These are phyloP conservation scores for Myotis vivesi DNA, from an alignment of 2,797 vertebrate genomes.

Conservation along the genomic window DNA sequence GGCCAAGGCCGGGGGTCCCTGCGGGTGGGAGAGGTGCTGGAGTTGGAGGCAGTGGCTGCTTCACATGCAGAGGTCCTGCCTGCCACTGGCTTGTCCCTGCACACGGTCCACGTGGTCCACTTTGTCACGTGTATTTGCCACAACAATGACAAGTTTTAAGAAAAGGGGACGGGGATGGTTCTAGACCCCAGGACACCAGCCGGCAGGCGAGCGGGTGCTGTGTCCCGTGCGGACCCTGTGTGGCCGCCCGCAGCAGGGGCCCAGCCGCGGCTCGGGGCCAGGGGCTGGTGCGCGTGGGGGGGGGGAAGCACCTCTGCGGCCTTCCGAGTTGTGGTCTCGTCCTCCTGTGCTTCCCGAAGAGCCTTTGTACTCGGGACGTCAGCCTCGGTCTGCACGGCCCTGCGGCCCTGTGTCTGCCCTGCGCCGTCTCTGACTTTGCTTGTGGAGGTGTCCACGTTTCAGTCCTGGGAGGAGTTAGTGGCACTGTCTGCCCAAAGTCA, in stretches of 20 bases:
- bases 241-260: fast-evolving
- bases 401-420: fast-evolving
- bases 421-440: neutral
- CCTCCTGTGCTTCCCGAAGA: neutral
- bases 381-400: neutral
- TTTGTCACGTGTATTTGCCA: fast-evolving
- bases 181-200: fast-evolving
- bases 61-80: fast-evolving
- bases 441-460: fast-evolving
- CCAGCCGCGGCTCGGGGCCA: neutral
- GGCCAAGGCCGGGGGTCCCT: neutral
- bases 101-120: fast-evolving
- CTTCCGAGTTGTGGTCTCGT: neutral
- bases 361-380: neutral
- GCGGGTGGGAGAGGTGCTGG: neutral
- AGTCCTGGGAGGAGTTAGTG: neutral
- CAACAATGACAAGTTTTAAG: fast-evolving
- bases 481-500: neutral
- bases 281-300: neutral
- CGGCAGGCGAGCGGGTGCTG: neutral
- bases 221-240: neutral
- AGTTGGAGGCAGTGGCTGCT: fast-evolving
- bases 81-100: fast-evolving
- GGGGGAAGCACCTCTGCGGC: neutral
- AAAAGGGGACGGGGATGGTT: fast-evolving